Evolutionary conservation across 2,113 vertebrate genomes (phyloP).

Genomic region (Amblyopsis rosae): DNA sequence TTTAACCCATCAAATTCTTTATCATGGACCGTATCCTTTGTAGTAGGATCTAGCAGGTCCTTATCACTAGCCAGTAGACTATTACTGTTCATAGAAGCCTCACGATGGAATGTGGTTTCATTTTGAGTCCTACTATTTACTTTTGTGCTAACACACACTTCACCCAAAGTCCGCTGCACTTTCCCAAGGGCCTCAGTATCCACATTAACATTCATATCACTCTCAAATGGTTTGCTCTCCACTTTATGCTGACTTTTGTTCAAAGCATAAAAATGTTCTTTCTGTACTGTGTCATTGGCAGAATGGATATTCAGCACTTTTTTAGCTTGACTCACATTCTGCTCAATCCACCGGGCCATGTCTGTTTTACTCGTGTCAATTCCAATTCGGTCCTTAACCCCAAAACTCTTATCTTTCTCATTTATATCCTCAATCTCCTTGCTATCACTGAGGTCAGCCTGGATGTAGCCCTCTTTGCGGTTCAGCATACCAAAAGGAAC

Average conservation of each 20-base stretch:
- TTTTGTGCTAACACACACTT: not conserved
- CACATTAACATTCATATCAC: not conserved
- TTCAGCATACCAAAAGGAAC: not conserved
- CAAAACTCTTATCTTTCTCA: not conserved
- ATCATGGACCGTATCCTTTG: not conserved
- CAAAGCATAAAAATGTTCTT: not conserved
- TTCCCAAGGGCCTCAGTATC: not conserved
- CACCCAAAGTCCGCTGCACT: not conserved
- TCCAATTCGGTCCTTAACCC: not conserved
- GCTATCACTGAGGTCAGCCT: not conserved
- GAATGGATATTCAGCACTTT: not conserved
- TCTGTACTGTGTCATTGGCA: not conserved
- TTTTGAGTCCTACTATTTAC: not conserved
- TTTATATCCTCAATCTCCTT: not conserved
- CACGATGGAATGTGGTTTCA: not conserved
- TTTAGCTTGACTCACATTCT: not conserved
- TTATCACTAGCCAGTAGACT: not conserved
- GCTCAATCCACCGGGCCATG: not conserved
- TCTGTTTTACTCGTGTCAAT: not conserved
- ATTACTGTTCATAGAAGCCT: not conserved
- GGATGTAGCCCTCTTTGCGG: too few species aligned
- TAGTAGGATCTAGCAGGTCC: not conserved
- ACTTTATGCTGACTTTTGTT: not conserved
- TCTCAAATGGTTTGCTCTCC: not conserved
- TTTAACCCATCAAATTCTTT: not conserved